Base-by-base conservation (phyloP, 1,140 invertebrate species). In the Euwallacea similis region DNA sequence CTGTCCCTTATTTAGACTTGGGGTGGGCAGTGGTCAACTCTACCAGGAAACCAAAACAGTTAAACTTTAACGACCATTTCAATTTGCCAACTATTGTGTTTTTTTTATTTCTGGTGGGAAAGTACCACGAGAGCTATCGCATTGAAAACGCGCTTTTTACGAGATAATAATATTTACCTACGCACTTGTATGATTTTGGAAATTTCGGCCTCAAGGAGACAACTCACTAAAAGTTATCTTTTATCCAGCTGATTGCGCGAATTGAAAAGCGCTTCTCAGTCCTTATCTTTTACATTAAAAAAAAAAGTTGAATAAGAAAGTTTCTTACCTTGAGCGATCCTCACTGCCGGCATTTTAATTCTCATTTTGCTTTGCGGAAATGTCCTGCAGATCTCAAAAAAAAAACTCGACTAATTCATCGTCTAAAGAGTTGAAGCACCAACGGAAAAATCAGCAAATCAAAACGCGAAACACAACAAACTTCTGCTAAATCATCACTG, bases 341-440 rank as follows among this genome's bases (percentile, higher is more conserved):
- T 89, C 84, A 94, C 92, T 83, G 93, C 93, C 84, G 93, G 93
- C 93, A 95, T 95, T 89, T 95, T 95, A 87, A 95, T 94, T 93
- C 93, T 92, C 93, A 95, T 95, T 87, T 89, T 94, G 91, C 59
- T 16, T 10, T 15, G 16, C 16, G 54, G 4, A n/a, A 15, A 56
- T 15, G 42, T 46, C 15, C 46, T 33, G 7, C 60, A 62, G 42
- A 42, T 43, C 11, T 16, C 16, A 56, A 56, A 16, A 68, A 66
- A 62, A 65, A 9, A 15, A 66, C 59, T 33, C 7, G 59, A 64
- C 62, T 64, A 65, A 65, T 71, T 66, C 66, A 74, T 71, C 56
- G 42, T 69, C 10, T 15, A 16, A 62, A 64, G 15, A 58, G 61
- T 44, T 60, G 59, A 66, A 56, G 16, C 60, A 70, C 47, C 60